These are phyloP conservation scores for Megalopta genalis DNA, from an alignment of 1,140 invertebrate species.

Conservation along the genomic window DNA sequence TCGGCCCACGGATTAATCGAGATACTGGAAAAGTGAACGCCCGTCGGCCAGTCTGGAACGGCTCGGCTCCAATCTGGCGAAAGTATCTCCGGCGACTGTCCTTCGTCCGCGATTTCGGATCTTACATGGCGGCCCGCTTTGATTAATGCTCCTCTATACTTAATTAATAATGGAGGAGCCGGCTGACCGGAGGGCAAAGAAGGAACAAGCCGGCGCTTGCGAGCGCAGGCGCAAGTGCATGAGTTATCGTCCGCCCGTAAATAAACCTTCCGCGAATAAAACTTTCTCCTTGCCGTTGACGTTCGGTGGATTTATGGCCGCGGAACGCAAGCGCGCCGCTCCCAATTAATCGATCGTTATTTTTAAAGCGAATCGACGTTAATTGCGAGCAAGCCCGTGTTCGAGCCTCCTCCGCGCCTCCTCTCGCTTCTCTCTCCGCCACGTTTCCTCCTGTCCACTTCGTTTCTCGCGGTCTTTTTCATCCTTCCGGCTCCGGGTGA, in stretches of 20 bases:
- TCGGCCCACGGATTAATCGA: neutral
- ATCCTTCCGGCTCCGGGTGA: neutral
- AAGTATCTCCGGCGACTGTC: neutral
- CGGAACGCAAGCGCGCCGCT: neutral
- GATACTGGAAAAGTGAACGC: slow-evolving; percentile 1
- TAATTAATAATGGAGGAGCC: slow-evolving; percentile 41
- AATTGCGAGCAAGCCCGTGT: slow-evolving; percentile 6
- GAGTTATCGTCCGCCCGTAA: slow-evolving; percentile 26
- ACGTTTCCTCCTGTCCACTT: too few species aligned
- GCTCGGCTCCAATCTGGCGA: neutral
- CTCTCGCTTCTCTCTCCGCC: too few species aligned
- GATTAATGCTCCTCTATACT: slow-evolving; percentile 19
- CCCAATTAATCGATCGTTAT: slow-evolving; percentile 29
- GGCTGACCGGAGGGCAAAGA: neutral
- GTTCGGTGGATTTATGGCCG: slow-evolving; percentile 3
- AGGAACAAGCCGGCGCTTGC: neutral
- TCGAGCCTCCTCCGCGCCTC: too few species aligned
- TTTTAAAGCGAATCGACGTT: slow-evolving; percentile 20
- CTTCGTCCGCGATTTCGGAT: slow-evolving; percentile 7
- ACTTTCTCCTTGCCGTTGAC: slow-evolving; percentile 36
- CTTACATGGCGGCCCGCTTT: neutral
- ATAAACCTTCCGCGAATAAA: slow-evolving; percentile 31
- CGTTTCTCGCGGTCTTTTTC: too few species aligned
- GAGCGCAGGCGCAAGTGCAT: neutral
- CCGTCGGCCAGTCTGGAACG: neutral